These are phyloP conservation scores for Stictocephala bisonia DNA, from an alignment of 2,888 invertebrate species.

Conservation along the genomic window DNA sequence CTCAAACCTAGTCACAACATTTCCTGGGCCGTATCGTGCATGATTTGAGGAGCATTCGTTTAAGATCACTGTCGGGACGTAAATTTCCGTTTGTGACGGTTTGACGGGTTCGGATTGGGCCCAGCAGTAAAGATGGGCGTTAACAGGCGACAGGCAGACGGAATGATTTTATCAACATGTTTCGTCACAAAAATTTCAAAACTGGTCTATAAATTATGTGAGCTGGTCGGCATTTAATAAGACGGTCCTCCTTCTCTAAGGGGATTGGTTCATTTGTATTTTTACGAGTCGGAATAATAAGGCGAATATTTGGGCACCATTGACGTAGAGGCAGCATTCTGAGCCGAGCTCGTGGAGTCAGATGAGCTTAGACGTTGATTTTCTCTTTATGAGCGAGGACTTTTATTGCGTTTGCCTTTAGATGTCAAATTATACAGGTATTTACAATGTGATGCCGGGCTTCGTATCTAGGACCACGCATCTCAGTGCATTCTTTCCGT, in stretches of 20 bases:
- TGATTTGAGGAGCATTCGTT: too few species aligned
- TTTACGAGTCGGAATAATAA: slow-evolving; percentile 40
- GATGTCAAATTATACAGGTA: too few species aligned
- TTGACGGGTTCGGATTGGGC: slow-evolving; percentile 36
- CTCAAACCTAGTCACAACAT: too few species aligned
- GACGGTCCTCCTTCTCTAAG: not conserved
- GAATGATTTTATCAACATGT: slow-evolving; percentile 37
- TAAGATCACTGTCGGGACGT: slow-evolving; percentile 11
- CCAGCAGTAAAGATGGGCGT: slow-evolving; percentile 31
- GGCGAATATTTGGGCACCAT: not conserved
- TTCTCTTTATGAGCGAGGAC: too few species aligned
- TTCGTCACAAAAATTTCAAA: slow-evolving; percentile 36
- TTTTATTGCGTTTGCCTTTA: too few species aligned
- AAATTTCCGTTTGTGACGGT: slow-evolving; percentile 37
- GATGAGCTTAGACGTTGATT: too few species aligned
- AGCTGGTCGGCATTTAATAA: not conserved
- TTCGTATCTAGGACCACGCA: too few species aligned
- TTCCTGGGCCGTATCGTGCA: too few species aligned
- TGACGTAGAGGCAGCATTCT: too few species aligned
- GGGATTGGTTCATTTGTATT: slow-evolving; percentile 38
- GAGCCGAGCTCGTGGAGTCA: too few species aligned
- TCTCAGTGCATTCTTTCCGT: too few species aligned
- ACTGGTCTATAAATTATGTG: slow-evolving; percentile 36
- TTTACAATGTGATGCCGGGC: too few species aligned
- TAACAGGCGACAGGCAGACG: slow-evolving; percentile 23